A percentile compares a stretch with the other conserved stretches of the same genome.
Conservation (phyloP, 2,888 invertebrate genomes). For the Phymatocera aterrima region DNA sequence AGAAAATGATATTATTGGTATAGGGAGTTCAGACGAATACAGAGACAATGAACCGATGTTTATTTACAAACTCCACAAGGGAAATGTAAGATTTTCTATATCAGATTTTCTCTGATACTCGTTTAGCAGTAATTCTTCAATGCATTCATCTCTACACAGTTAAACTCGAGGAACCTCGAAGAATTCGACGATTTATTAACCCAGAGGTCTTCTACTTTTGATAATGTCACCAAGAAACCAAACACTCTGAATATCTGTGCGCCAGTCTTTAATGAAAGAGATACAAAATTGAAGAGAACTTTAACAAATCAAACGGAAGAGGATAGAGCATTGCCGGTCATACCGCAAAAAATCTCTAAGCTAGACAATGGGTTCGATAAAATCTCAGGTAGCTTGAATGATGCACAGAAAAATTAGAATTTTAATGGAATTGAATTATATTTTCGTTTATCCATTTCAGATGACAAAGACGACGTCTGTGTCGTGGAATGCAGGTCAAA, state of each 20-base stretch:
- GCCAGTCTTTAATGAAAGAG: background rate
- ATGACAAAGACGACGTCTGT: background rate
- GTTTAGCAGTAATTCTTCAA: background rate
- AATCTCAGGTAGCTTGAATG: background rate
- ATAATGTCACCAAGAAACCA: no score
- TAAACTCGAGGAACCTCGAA: background rate
- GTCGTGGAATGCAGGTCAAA: background rate
- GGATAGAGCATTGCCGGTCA: background rate
- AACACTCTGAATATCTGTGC: no score
- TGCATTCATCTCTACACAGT: background rate
- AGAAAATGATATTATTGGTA: slow-evolving; percentile 76
- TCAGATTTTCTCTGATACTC: background rate
- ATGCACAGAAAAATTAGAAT: background rate
- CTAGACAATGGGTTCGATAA: background rate
- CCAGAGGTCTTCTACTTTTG: background rate
- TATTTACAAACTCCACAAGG: slow-evolving; percentile 51
- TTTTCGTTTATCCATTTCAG: background rate
- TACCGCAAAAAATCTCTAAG: background rate
- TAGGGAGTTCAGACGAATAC: slow-evolving; percentile 70
- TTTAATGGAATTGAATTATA: background rate
- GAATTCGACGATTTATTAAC: slow-evolving; percentile 6
- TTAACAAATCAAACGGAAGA: background rate
- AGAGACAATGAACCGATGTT: slow-evolving; percentile 42
- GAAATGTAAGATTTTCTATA: slow-evolving; percentile 45
- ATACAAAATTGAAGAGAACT: background rate